Evolutionary conservation across 2,888 invertebrate species (phyloP), one percentile per base, ranked within the genome.

Genomic region (Mythimna vitellina): DNA sequence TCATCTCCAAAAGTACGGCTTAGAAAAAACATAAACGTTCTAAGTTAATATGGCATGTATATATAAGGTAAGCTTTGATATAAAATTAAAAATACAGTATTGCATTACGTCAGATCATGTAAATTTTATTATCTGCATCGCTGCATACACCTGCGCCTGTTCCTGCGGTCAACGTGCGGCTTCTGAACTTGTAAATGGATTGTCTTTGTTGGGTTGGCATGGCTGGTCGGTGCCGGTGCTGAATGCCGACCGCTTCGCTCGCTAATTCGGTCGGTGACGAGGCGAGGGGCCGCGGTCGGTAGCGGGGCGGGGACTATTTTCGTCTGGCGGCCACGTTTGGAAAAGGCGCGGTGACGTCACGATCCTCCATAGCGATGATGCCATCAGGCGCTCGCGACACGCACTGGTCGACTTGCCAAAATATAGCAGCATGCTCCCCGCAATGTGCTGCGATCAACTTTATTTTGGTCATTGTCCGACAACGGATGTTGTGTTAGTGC

Each of bases 291-390:
- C 91, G 90, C 89, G 87, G 88, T 85, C 83, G 92, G 92, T 89
- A 90, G 94, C 89, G 94, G 93, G 92, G 93, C 92, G 94, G 94
- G 94, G 93, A 91, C 95, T 96, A 96, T 96, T 96, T 96, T 95
- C 93, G 96, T 96, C 96, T 96, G 96, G 94, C 95, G 94, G 95
- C 95, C 95, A 95, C 95, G 95, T 95, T 96, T 95, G 95, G 95
- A 96, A 95, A 96, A 96, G 94, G 95, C 91, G 91, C 88, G 95
- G 90, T 95, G 95, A 96, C 96, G 96, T 96, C 96, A 96, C 94
- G 91, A 89, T 93, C 93, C 92, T 93, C 95, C 92, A 91, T 92
- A 91, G 95, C 95, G 96, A 95, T 96, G 96, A 95, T 95, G 95
- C 95, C 96, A 96, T 95, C 95, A 93, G 87, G 89, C 92, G 92